A percentile compares a stretch with the other conserved stretches of the same genome.
These are phyloP conservation scores for Silurus glanis DNA, from an alignment of 2,113 vertebrate genomes.

Conservation along the genomic window DNA sequence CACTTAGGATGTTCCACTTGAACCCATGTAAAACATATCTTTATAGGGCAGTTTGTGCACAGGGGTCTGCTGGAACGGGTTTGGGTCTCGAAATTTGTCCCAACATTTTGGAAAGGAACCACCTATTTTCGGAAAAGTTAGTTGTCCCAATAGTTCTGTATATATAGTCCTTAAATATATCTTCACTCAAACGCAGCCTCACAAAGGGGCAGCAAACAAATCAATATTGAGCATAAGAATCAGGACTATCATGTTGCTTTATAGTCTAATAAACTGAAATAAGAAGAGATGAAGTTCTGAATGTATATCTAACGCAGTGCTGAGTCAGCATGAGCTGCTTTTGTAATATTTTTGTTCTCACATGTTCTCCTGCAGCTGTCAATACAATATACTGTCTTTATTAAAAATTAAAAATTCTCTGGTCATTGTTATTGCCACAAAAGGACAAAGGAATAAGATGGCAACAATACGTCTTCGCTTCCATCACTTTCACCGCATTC, in stretches of 20 bases:
- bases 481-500: background rate
- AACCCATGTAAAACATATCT: no score
- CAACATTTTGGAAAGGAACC: background rate
- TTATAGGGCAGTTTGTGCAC: no score
- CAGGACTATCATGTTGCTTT: background rate
- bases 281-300: background rate
- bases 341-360: background rate
- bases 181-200: background rate
- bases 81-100: no score
- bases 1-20: no score
- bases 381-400: background rate
- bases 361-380: background rate
- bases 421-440: background rate
- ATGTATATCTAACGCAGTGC: background rate
- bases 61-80: no score
- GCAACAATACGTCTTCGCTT: background rate
- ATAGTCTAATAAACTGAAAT: constrained; percentile 5
- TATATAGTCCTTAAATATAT: no score
- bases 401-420: background rate
- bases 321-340: background rate
- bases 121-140: background rate
- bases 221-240: background rate
- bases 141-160: no score
- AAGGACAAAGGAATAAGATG: background rate
- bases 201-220: background rate